Base-by-base conservation (phyloP, 2,113 vertebrate species). In the Anser brachyrhynchus region DNA sequence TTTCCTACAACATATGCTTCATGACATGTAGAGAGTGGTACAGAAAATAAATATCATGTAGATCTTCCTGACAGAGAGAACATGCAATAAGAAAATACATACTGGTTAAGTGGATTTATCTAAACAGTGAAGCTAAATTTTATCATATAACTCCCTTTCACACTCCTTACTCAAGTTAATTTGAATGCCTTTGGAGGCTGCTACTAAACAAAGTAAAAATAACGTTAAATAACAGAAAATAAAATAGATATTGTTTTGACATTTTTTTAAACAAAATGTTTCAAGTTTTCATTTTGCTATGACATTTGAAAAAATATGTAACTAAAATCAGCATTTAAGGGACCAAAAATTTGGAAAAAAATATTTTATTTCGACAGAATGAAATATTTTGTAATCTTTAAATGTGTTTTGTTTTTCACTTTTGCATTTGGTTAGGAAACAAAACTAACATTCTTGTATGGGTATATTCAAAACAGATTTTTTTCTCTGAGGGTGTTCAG, bases 1-100 rank as follows among this genome's bases (percentile, higher is more conserved):
- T 73, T 84, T 84, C 65, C 55, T 90, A 28, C 57, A 91, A 11
- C 91, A 87, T 95, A 94, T 91, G 94, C 29, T 92, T 65, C 57
- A 37, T 89, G 95, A 86, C 94, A 74, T 64, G 52, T 46, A 77
- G 72, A 75, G 55, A 84, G 76, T 12, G 6, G 76, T 43, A 78
- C 86, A 75, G 86, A 88, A 96, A 89, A 93, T 85, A 95, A 94
- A 95, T 52, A 88, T 22, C 39, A 49, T 26, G 44, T 58, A 87
- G 55, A 79, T 93, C 77, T 85, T 74, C 55, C 72, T 78, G 72
- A 64, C 43, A 58, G 44, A 67, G 41, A 74, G 72, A 95, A 90
- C 28, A 71, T 35, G 69, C 28, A 67, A 59, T 39, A 39, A 11
- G 84, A 65, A 77, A 90, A 90, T 80, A 21, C 28, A 39, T 39